Conservation (phyloP, 2,113 vertebrate species). For the Lampris incognitus region DNA sequence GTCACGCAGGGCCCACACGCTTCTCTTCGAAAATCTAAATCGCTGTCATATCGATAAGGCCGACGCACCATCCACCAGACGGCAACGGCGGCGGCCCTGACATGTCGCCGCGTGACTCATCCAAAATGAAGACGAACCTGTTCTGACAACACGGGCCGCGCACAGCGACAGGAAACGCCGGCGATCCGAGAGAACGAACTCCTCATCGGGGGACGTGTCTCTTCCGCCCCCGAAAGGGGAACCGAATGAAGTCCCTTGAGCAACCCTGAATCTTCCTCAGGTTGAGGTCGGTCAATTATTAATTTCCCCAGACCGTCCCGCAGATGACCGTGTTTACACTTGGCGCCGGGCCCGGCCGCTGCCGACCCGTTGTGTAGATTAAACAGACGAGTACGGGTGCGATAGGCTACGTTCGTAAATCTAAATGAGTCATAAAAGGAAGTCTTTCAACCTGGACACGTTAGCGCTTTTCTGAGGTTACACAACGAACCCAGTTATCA, state of each 20-base stretch:
- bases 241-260: constrained; percentile 35
- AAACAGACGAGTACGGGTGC: neutral
- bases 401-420: neutral
- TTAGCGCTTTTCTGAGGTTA: constrained; percentile 38
- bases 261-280: constrained; percentile 58
- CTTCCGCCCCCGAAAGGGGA: too few relatives aligned
- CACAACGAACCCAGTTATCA: constrained; percentile 42
- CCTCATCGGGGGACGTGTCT: neutral
- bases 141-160: constrained; percentile 15
- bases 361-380: constrained; percentile 15
- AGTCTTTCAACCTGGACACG: constrained; percentile 52
- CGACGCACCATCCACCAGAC: constrained; percentile 20
- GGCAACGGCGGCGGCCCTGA: neutral
- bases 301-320: constrained; percentile 30
- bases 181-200: neutral
- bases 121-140: constrained; percentile 33
- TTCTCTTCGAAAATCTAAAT: neutral
- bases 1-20: too few relatives aligned
- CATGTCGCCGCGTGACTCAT: constrained; percentile 14
- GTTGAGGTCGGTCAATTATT: constrained; percentile 38
- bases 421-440: constrained; percentile 43
- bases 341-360: neutral
- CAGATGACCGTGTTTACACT: constrained; percentile 31
- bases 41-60: neutral
- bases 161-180: neutral